phyloP scores from a whole-genome alignment of 2,113 vertebrate species.

The Chinchilla lanigera region DNA sequence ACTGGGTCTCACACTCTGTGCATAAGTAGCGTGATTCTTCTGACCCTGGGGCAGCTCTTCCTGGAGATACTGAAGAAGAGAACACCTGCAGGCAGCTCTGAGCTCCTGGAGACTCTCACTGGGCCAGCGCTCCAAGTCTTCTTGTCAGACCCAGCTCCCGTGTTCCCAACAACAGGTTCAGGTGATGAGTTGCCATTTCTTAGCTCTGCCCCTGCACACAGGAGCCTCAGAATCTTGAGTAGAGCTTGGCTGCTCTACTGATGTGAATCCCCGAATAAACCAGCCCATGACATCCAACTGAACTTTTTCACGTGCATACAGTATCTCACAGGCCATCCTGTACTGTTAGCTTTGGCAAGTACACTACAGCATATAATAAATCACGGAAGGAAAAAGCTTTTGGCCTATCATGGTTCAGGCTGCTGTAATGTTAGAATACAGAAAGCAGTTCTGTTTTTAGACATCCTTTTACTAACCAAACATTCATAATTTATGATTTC shows the following conservation, averaged over 20 bases:
- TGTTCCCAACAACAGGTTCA: neutral
- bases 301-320: conserved; percentile 89
- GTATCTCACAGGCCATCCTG: conserved; percentile 92
- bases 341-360: conserved; percentile 95
- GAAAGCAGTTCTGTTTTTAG: conserved; percentile 90
- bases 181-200: neutral
- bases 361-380: conserved; percentile 93
- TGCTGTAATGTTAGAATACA: conserved; percentile 88
- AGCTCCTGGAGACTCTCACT: neutral
- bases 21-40: neutral
- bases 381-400: conserved; percentile 92
- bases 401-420: conserved; percentile 86
- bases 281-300: conserved; percentile 90
- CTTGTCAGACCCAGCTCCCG: neutral
- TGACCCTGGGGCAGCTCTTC: neutral
- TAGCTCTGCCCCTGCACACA: neutral
- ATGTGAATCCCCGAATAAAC: conserved; percentile 81
- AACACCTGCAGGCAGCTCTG: neutral
- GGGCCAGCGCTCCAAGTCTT: neutral
- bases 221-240: conserved; percentile 3
- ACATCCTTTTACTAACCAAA: conserved; percentile 88
- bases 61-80: neutral
- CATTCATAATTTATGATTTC: conserved; percentile 91
- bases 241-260: conserved; percentile 67
- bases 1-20: fast-evolving